Evolutionary conservation across 2,888 invertebrate species (phyloP), one percentile per base, ranked within the genome.

Genomic region (Andrena camellia): DNA sequence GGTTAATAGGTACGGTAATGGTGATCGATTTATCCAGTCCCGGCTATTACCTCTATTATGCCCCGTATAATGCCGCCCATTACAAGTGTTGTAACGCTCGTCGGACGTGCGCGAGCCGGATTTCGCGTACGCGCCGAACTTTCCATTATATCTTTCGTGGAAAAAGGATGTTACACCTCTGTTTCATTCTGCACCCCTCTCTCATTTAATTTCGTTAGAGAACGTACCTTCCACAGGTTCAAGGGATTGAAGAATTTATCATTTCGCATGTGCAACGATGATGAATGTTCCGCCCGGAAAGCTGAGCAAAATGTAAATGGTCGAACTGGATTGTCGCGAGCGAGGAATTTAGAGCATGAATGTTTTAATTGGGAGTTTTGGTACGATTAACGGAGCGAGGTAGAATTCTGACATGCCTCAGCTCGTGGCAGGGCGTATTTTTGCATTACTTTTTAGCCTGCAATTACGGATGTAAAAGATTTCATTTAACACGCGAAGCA

Each of bases 1-100:
- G 81, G 81, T 78, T 88, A 88, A 88, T 88, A 83, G 89, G 79
- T 81, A 81, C 83, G 87, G 85, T 88, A 88, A 88, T 88, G 85
- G 87, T 88, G 85, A 88, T 88, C 88, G 89, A 88, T 88, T 88
- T 88, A 88, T 88, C 89, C 85, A 80, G 82, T 88, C 82, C 78
- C 73, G 83, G 87, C 89, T 88, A 88, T 88, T 88, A 87, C 87
- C 87, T 74, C 89, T 77, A 87, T 88, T 88, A 88, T 87, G 62
- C 77, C 57, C 54, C 83, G 79, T 79, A 88, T 88, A 88, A 88
- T 88, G 79, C 75, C 75, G 79, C 71, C 87, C 69, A 86, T 88
- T 86, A 88, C 86, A 86, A 82, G 86, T 82, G 84, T 81, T 68
- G 83, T 54, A 69, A 81, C 80, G 76, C 83, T 73, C 74, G 76